Evolutionary conservation across 2,113 vertebrate species (phyloP).

Genomic region (Ciconia boyciana): DNA sequence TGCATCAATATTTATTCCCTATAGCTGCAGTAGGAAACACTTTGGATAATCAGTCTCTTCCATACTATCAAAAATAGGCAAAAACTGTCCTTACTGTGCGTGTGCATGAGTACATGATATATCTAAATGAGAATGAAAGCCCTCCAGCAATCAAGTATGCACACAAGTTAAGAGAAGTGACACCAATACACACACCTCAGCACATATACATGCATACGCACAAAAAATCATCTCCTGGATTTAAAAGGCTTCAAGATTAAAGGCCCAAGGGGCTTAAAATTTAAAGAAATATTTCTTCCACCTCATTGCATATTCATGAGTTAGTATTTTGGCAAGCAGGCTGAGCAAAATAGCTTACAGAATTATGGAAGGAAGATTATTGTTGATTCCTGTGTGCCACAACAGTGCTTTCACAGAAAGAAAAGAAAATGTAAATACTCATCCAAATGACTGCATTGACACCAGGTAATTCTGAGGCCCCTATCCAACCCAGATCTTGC

Average conservation of each 20-base stretch:
- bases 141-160: conserved; percentile 58
- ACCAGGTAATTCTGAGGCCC: neutral
- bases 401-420: conserved; percentile 9
- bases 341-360: conserved; percentile 60
- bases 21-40: neutral
- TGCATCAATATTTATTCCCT: neutral
- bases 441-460: neutral
- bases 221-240: conserved; percentile 77
- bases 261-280: conserved; percentile 62
- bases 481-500: neutral
- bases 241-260: conserved; percentile 83
- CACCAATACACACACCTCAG: conserved; percentile 42
- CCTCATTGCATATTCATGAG: conserved; percentile 76
- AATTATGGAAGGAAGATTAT: conserved; percentile 62
- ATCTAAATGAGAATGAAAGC: conserved; percentile 54
- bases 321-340: conserved; percentile 69
- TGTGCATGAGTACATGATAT: neutral
- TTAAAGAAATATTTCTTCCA: conserved; percentile 79
- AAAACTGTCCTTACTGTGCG: neutral
- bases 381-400: conserved; percentile 57
- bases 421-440: conserved; percentile 46
- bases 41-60: neutral
- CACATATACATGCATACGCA: conserved; percentile 43
- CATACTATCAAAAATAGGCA: neutral
- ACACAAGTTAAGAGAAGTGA: conserved; percentile 82